Evolutionary conservation across 1,140 invertebrate species (phyloP), one percentile per base, ranked within the genome.

Genomic region (Drosophila varians): DNA sequence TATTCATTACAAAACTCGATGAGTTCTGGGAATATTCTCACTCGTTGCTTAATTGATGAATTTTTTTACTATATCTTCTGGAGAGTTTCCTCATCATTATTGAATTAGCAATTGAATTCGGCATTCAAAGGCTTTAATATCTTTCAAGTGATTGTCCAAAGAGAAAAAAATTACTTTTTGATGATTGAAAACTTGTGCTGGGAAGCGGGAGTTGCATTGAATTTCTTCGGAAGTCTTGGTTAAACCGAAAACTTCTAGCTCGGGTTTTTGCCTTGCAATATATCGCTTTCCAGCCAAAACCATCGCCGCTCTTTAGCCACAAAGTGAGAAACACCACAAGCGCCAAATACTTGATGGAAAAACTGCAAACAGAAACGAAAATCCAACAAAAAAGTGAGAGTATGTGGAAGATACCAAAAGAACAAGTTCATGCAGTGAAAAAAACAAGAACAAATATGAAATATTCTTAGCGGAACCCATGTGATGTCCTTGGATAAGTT

Each of bases 291-390:
- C 34, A 16, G 3, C 28, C 47, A 19, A 66, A 66, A 34, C 7
- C 36, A 34, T 21, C 21, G 40, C 36, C 49, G 42, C 42, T 49
- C 48, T 36, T 70, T 26, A 46, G 62, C 64, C 75, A 58, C 80
- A 77, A 87, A 74, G 82, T 69, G 55, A 77, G 76, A 80, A 87
- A 69, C 68, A 72, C 82, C 74, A 68, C 79, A 79, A 80, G 66
- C 76, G 68, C 73, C 76, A 87, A 86, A 80, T 86, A 87, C 86
- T 86, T 80, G 68, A 80, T 80, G 73, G 60, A 51, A 54, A 86
- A 65, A 53, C 36, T 69, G 52, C 57, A 76, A 70, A 57, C 49
- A 40, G 28, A 9, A 40, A 42, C 47, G 49, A 36, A 26, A 28
- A 53, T n/a, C 34, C 25, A 57, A 12, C 34, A 12, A 54, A 25